A percentile compares a stretch with the other conserved stretches of the same genome.
Conservation (phyloP, 92 coral and sea anemone genomes). For the Porites cylindrica region DNA sequence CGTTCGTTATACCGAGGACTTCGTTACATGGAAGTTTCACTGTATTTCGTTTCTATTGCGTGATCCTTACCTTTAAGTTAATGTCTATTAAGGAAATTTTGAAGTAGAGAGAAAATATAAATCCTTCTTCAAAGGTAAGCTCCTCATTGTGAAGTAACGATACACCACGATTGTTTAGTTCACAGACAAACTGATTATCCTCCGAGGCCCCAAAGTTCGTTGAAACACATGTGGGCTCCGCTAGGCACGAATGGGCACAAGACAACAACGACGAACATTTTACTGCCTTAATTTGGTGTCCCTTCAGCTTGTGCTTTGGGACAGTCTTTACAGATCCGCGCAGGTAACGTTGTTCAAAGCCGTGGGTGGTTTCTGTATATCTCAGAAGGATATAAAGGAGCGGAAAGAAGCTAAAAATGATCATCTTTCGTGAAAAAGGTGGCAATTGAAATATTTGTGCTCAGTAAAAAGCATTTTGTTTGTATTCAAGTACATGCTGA, state of each 20-base stretch:
- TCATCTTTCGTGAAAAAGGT: constrained; percentile 3
- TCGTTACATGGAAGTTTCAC: too few relatives aligned
- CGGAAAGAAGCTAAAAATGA: not conserved
- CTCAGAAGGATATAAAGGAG: not conserved
- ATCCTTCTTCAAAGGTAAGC: constrained; percentile 3
- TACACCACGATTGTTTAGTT: constrained; percentile 16
- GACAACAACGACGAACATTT: constrained; percentile 7
- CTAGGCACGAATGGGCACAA: constrained; percentile 42
- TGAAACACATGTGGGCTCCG: constrained; percentile 22
- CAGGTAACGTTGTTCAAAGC: constrained; percentile 30
- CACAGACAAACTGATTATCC: constrained; percentile 34
- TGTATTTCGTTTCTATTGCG: not conserved
- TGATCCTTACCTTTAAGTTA: constrained; percentile 3
- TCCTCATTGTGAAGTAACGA: not conserved
- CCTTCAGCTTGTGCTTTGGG: not conserved
- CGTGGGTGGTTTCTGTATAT: not conserved
- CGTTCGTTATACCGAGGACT: too few relatives aligned
- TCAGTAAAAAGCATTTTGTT: not conserved
- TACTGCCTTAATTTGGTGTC: constrained; percentile 25
- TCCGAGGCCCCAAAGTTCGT: constrained; percentile 34
- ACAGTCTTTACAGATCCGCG: constrained; percentile 28
- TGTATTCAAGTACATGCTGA: not conserved
- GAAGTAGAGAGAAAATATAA: constrained; percentile 20
- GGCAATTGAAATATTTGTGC: not conserved
- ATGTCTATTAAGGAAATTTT: not conserved